Conservation (phyloP, 2,888 invertebrate species). For the Rosalia funebris region DNA sequence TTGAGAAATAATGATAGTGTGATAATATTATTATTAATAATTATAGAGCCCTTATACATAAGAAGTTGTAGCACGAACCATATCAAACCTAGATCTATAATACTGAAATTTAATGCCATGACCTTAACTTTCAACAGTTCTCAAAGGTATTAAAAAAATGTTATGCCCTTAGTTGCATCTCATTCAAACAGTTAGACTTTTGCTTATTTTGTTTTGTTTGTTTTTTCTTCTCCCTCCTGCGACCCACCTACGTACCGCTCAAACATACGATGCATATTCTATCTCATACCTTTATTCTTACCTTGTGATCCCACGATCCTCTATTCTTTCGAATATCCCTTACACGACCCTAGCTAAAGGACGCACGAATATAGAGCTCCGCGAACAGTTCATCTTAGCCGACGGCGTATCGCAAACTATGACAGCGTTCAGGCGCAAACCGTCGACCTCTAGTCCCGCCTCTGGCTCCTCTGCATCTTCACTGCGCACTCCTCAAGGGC, state of each 20-base stretch:
- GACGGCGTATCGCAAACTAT: conserved; percentile 98
- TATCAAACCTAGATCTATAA: too few species aligned
- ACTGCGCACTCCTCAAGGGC: conserved; percentile 78
- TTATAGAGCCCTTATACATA: too few species aligned
- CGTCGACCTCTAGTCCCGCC: conserved; percentile 81
- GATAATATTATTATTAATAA: too few species aligned
- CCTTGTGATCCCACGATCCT: conserved; percentile 14
- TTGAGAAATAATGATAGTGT: too few species aligned
- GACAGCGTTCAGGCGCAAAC: conserved; percentile 97
- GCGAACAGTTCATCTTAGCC: conserved; percentile 98
- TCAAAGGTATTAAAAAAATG: conserved; percentile 29
- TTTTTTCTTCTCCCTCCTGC: conserved; percentile 45
- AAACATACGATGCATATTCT: conserved; percentile 9
- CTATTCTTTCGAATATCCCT: conserved; percentile 19
- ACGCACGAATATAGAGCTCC: conserved; percentile 99
- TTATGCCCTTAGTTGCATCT: conserved; percentile 29
- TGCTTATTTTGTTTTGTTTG: conserved; percentile 59
- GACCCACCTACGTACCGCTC: conserved; percentile 12
- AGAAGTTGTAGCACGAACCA: too few species aligned
- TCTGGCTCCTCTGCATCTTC: conserved; percentile 67
- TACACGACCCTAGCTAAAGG: conserved; percentile 84
- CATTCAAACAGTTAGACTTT: conserved; percentile 31
- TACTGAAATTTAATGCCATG: too few species aligned
- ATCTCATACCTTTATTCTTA: conserved; percentile 3
- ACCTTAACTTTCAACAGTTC: too few species aligned